Conservation (phyloP, 2,888 invertebrate genomes). For the Eucera pruinosa region DNA sequence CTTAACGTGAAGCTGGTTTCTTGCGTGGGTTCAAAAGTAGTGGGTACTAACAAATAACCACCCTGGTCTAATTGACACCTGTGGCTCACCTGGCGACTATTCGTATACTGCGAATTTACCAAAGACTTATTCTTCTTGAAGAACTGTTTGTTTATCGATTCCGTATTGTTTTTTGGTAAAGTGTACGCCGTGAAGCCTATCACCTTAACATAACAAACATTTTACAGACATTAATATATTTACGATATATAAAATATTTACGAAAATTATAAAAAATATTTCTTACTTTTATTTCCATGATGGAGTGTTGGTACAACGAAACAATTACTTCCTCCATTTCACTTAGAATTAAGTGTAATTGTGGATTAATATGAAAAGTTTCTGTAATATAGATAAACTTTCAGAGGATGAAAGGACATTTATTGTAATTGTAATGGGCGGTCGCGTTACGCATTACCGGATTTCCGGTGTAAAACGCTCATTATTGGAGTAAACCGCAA, state of each 20-base stretch:
- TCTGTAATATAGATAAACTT: slow-evolving; percentile 85
- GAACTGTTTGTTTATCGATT: slow-evolving; percentile 91
- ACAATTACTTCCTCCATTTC: slow-evolving; percentile 94
- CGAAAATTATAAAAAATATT: no score
- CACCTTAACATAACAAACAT: slow-evolving; percentile 79
- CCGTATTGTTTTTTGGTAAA: slow-evolving; percentile 88
- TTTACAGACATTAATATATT: slow-evolving; percentile 3
- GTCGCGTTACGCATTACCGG: slow-evolving; percentile 12
- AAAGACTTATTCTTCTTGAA: slow-evolving; percentile 94
- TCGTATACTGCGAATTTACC: slow-evolving; percentile 95
- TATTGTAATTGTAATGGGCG: slow-evolving; percentile 15
- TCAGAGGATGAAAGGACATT: not conserved
- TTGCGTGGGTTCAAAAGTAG: slow-evolving; percentile 95
- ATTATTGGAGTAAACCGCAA: slow-evolving; percentile 26
- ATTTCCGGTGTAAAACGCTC: slow-evolving; percentile 36
- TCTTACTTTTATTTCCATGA: slow-evolving; percentile 94
- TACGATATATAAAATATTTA: no score
- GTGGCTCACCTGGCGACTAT: slow-evolving; percentile 94
- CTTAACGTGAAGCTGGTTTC: slow-evolving; percentile 95
- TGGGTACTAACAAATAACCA: slow-evolving; percentile 93
- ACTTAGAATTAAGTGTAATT: slow-evolving; percentile 91
- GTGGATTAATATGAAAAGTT: slow-evolving; percentile 97
- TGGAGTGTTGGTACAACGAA: slow-evolving; percentile 94
- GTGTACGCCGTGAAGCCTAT: slow-evolving; percentile 96
- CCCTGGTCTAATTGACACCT: slow-evolving; percentile 92